Conservation (phyloP, 1,140 invertebrate species). For the Drosophila simulans region DNA sequence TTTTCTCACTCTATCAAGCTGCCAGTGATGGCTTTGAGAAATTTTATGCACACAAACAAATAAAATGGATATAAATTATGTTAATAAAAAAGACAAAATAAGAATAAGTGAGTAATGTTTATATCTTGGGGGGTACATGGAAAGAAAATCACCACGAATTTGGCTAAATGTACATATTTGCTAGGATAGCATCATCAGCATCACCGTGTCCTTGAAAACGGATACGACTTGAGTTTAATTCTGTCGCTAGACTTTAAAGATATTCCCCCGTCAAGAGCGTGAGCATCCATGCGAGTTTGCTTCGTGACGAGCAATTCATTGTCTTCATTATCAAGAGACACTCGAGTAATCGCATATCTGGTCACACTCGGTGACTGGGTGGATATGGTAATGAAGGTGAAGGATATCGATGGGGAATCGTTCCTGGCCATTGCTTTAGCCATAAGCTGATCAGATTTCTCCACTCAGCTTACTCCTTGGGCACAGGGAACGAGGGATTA, state of each 20-base stretch:
- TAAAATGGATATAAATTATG: background rate
- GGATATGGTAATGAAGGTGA: conserved; percentile 3
- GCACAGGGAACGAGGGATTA: conserved; percentile 9
- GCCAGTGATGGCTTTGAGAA: conserved; percentile 3
- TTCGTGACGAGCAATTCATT: conserved; percentile 50
- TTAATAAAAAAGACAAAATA: background rate
- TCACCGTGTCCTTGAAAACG: conserved; percentile 5
- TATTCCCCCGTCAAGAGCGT: conserved; percentile 6
- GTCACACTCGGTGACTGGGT: conserved; percentile 45
- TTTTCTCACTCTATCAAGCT: background rate
- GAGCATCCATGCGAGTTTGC: conserved; percentile 6
- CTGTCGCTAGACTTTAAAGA: conserved; percentile 16
- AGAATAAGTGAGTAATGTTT: background rate
- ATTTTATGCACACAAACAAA: background rate
- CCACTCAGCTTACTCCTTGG: background rate
- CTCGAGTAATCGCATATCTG: conserved; percentile 29
- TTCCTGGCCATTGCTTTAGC: conserved; percentile 21
- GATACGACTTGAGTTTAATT: conserved; percentile 30
- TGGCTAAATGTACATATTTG: no score
- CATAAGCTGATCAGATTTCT: conserved; percentile 69
- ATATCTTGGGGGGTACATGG: no score
- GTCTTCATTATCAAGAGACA: conserved; percentile 53
- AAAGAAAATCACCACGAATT: no score
- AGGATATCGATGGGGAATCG: background rate
- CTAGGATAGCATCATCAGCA: background rate